Base-by-base conservation (phyloP, 2,797 vertebrate genomes). In the Parambassis ranga region DNA sequence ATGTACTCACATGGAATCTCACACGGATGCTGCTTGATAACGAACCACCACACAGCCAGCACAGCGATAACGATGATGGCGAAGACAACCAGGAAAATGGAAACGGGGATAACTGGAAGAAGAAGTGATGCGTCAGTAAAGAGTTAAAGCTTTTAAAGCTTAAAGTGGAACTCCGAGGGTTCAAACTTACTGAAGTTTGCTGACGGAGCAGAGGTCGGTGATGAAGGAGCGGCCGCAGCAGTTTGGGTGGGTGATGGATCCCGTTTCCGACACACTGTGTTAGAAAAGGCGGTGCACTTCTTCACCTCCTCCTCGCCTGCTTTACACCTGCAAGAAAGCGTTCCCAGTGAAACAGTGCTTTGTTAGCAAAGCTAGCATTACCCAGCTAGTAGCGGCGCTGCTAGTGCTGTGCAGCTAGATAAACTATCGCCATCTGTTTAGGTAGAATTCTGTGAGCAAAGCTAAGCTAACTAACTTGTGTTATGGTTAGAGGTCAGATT, bases 251-350 rank as follows among this genome's bases (percentile, higher is more conserved):
- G 80, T 0, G 65, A 47, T 1, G 27, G 67, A 5, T 61, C 28
- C 10, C 36, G 82, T 65, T 89, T 92, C 20, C 37, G 73, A 72
- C 93, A 94, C 53, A 85, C 80, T 0, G 92, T 87, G 81, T 94
- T 93, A 0, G 91, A 92, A 18, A 79, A 86, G 0, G 86, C 61
- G 1, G 89, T 92, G 86, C 93, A 94, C 20, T 58, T 74, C 62
- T 59, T 82, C 46, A 86, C 79, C 75, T 86, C 89, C 26, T 83
- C 90, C 52, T 93, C 92, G 2, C 90, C 88, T 1, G 53, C 1
- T 78, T 92, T 94, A 76, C 93, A 94, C 81, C 93, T 94, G 63
- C 0, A 10, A 27, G 13, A 28, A 1, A 14, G 14, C 3, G 23
- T 24, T 16, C n/a, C 0, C 14, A 22, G 13, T 16, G 0, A 24